Evolutionary conservation across 2,888 invertebrate genomes (phyloP).

Genomic region (Drosophila mayaguana): DNA sequence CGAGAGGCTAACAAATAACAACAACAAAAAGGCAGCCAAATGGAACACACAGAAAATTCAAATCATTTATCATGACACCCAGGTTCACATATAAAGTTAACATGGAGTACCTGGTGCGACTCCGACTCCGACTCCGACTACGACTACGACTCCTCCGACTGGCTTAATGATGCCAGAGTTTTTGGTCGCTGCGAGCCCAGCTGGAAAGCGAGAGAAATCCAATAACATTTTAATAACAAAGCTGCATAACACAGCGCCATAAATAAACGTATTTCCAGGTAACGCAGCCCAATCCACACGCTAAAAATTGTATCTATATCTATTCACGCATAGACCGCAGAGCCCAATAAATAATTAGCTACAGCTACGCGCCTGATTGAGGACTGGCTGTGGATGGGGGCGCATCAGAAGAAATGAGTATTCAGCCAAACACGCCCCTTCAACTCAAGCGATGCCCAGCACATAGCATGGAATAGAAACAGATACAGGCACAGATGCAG

Average conservation of each 20-base stretch:
- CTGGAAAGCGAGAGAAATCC: conserved; percentile 80
- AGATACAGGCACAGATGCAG: conserved; percentile 6
- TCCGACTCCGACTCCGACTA: background rate
- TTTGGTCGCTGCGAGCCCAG: conserved; percentile 42
- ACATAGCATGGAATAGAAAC: conserved; percentile 3
- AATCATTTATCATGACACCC: conserved; percentile 79
- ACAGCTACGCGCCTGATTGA: conserved; percentile 50
- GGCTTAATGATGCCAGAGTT: conserved; percentile 49
- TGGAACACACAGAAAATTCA: conserved; percentile 63
- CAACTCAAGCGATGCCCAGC: conserved; percentile 40
- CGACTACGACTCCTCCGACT: background rate
- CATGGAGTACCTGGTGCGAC: conserved; percentile 32
- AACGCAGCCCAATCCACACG: conserved; percentile 39
- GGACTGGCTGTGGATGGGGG: conserved; percentile 21
- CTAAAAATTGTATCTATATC: conserved; percentile 76
- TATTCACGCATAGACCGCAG: conserved; percentile 39
- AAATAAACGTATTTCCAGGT: conserved; percentile 75
- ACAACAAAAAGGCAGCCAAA: conserved; percentile 42
- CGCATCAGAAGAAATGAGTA: conserved; percentile 12
- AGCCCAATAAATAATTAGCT: conserved; percentile 77
- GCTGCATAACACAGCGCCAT: conserved; percentile 59
- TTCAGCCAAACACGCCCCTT: conserved; percentile 66
- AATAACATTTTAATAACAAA: conserved; percentile 82
- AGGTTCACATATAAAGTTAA: conserved; percentile 40
- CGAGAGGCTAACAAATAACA: conserved; percentile 20